These are phyloP conservation scores for Actinia tenebrosa DNA, from an alignment of 64 coral and sea anemone genomes.

Conservation along the genomic window DNA sequence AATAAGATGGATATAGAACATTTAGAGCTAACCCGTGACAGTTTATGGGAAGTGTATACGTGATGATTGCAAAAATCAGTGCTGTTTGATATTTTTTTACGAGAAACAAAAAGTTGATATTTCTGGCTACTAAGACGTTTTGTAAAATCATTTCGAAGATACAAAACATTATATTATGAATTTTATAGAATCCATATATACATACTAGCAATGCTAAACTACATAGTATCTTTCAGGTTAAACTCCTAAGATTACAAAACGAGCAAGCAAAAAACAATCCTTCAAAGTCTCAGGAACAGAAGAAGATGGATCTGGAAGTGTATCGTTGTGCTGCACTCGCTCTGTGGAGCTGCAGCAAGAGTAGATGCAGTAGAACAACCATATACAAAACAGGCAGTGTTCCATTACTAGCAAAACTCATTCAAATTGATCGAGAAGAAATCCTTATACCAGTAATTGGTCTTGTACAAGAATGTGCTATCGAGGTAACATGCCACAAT, in stretches of 20 bases:
- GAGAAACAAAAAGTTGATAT: too few relatives aligned
- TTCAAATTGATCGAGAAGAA: slow-evolving; percentile 72
- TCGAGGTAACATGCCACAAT: slow-evolving; percentile 37
- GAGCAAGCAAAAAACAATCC: neutral
- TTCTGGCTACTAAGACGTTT: too few relatives aligned
- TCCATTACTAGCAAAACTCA: slow-evolving; percentile 71
- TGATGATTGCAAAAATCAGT: too few relatives aligned
- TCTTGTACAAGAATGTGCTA: slow-evolving; percentile 80
- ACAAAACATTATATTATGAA: too few relatives aligned
- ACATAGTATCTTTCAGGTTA: slow-evolving; percentile 40
- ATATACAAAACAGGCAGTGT: slow-evolving; percentile 83
- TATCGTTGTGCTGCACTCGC: slow-evolving; percentile 70
- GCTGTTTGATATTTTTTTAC: too few relatives aligned
- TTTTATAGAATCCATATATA: too few relatives aligned
- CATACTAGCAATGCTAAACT: too few relatives aligned
- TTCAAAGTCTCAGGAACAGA: neutral
- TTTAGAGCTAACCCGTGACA: too few relatives aligned
- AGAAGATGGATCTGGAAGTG: slow-evolving; percentile 44
- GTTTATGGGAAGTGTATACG: too few relatives aligned
- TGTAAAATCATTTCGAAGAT: too few relatives aligned
- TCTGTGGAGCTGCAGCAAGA: slow-evolving; percentile 93
- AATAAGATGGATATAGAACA: neutral
- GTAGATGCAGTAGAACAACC: slow-evolving; percentile 65
- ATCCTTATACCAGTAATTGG: slow-evolving; percentile 82
- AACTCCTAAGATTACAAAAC: slow-evolving; percentile 54